Conservation (phyloP, 2,888 invertebrate genomes). For the Falcaria lacertinaria region DNA sequence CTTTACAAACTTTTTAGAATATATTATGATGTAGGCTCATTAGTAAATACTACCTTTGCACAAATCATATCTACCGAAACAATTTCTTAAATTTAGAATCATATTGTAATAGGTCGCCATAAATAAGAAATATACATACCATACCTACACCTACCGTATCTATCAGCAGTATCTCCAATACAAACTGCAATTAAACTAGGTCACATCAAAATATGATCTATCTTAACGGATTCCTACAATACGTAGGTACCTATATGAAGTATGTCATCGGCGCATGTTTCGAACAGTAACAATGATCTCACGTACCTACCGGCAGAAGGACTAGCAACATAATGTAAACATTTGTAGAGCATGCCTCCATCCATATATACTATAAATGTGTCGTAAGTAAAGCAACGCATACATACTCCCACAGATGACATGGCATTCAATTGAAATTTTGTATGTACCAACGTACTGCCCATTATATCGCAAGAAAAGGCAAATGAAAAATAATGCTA, state of each 20-base stretch:
- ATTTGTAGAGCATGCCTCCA: constrained; percentile 14
- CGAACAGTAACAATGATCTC: constrained; percentile 33
- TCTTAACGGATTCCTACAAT: neutral
- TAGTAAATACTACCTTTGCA: too few species aligned
- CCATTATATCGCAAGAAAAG: too few species aligned
- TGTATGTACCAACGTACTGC: too few species aligned
- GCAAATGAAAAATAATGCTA: too few species aligned
- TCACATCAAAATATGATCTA: neutral
- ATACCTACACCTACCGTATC: neutral
- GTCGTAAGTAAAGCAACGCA: neutral
- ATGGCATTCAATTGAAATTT: neutral
- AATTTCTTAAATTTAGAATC: too few species aligned
- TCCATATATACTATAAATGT: neutral
- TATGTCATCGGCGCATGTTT: neutral
- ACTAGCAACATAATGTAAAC: constrained; percentile 43
- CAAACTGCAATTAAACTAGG: neutral
- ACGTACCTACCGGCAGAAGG: constrained; percentile 28
- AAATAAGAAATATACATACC: neutral
- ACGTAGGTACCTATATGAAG: neutral
- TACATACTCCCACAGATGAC: neutral
- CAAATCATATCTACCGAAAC: too few species aligned
- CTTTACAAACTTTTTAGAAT: too few species aligned
- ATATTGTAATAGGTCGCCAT: too few species aligned
- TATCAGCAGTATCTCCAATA: neutral
- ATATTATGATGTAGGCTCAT: too few species aligned